Conservation (phyloP, 2,797 vertebrate species). For the Rhinella marina region DNA sequence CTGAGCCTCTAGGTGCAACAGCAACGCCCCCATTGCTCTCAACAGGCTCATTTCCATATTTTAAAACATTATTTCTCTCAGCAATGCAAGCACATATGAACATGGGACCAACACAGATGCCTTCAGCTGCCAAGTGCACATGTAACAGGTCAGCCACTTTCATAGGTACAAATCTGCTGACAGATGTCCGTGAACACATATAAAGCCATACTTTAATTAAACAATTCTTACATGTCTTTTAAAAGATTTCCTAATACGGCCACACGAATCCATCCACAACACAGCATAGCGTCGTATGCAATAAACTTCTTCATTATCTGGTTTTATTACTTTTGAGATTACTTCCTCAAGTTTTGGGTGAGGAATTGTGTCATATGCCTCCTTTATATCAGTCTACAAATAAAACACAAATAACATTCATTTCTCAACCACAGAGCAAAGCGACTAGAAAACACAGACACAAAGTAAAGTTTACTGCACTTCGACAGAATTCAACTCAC, state of each 20-base stretch:
- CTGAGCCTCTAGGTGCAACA: too few species aligned
- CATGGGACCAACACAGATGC: too few species aligned
- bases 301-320: constrained; percentile 74
- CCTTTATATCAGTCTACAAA: constrained; percentile 84
- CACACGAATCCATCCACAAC: constrained; percentile 76
- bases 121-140: too few species aligned
- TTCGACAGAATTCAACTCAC: not conserved
- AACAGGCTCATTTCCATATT: too few species aligned
- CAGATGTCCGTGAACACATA: too few species aligned
- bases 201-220: not conserved
- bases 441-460: not conserved
- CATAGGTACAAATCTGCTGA: too few species aligned
- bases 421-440: not conserved
- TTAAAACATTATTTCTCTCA: too few species aligned
- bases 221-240: constrained; percentile 72
- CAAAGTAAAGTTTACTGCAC: not conserved
- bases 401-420: not conserved
- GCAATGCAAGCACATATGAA: too few species aligned
- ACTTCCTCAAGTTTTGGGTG: constrained; percentile 86
- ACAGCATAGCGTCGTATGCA: constrained; percentile 81
- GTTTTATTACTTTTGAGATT: constrained; percentile 74
- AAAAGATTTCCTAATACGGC: constrained; percentile 80
- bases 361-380: constrained; percentile 89
- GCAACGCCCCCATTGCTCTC: too few species aligned
- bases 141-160: too few species aligned